Base-by-base conservation (phyloP, 2,888 invertebrate genomes). In the Drosophila greeni region DNA sequence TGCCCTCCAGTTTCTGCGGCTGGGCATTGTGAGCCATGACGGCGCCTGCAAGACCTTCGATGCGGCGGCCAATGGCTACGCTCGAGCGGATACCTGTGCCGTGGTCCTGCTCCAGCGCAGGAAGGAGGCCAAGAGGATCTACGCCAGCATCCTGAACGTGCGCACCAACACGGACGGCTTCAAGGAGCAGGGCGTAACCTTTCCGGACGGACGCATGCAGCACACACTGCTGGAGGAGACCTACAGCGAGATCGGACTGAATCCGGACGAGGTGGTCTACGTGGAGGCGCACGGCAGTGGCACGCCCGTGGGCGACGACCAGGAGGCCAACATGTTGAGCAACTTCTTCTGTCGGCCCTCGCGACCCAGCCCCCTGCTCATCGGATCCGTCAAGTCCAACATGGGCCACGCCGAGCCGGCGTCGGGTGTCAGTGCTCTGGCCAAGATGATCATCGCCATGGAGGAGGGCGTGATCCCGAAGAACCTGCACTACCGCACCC, bases 201-300 rank as follows among this genome's bases (percentile, higher is more conserved):
- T 92, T 88, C 97, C 97, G 0, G 91, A 93, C 42, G 95, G 96
- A 14, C 90, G 88, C 42, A 93, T 95, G 93, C 96, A 97, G 90
- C 93, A 93, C 84, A 91, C 90, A 85, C 92, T 94, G 86, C 96
- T 95, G 88, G 91, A 90, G 72, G 97, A 97, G 88, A 94, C 97
- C 0, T 99, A 98, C 90, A 90, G 90, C 2, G 96, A 97, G 89
- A 93, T 93, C 37, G 92, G 93, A 2, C 88, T 99, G 60, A 92
- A 94, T 82, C 98, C 99, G 2, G 88, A 90, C 49, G 93, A 95
- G 62, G 95, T 99, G 0, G 91, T 90, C 14, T 99, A 98, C 88
- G 94, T 99, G 1, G 99, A 99, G 90, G 97, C 98, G 26, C 99
- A 99, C 89, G 99, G 99, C 64, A 99, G 99, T 34, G 99, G 99